These are phyloP conservation scores for Bombus affinis DNA, from an alignment of 1,140 invertebrate genomes.

Conservation along the genomic window DNA sequence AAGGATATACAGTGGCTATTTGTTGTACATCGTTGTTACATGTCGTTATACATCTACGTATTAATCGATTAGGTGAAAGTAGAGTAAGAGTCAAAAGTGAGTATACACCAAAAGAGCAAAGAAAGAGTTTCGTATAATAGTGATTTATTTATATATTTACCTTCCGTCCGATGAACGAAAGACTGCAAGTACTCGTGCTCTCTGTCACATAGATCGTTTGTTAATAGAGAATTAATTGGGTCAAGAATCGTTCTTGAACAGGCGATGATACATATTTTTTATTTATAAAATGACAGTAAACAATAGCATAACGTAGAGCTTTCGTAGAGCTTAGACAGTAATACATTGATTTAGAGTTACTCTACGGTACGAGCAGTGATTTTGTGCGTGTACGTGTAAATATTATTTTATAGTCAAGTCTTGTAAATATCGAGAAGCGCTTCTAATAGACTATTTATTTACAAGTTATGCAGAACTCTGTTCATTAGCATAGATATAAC, in stretches of 20 bases:
- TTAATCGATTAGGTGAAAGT: too few relatives aligned
- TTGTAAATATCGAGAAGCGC: conserved; percentile 26
- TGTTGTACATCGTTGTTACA: too few relatives aligned
- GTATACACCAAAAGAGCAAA: too few relatives aligned
- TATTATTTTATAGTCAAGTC: conserved; percentile 3
- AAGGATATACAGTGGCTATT: too few relatives aligned
- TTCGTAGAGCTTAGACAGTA: neutral
- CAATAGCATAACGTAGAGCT: neutral
- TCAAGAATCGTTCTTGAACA: neutral
- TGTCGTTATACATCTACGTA: too few relatives aligned
- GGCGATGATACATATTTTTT: neutral
- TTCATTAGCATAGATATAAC: too few relatives aligned
- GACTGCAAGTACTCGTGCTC: neutral
- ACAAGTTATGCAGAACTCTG: neutral
- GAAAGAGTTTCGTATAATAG: too few relatives aligned
- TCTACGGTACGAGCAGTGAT: neutral
- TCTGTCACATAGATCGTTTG: neutral
- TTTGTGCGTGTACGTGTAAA: conserved; percentile 11
- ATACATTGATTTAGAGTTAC: neutral
- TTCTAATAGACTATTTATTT: neutral
- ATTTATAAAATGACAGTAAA: neutral
- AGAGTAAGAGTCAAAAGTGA: too few relatives aligned
- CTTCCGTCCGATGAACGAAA: too few relatives aligned
- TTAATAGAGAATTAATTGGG: neutral
- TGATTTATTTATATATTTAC: too few relatives aligned